Conservation (phyloP, 1,140 invertebrate genomes). For the Drosophila lowei region DNA sequence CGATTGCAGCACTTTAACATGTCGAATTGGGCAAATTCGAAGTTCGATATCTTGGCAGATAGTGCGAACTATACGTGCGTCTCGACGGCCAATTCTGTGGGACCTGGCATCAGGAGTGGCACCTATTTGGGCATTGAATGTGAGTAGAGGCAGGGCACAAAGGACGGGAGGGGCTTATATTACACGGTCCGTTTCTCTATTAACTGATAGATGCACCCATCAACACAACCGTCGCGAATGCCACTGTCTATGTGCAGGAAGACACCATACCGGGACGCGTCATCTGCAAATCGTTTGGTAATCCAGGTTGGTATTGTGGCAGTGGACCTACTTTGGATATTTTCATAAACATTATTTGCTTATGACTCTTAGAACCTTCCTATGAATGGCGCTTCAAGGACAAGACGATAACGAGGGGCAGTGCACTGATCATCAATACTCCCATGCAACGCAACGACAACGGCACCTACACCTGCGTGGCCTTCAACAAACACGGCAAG, state of each 20-base stretch:
- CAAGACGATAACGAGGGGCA: slow-evolving; percentile 66
- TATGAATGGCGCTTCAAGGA: slow-evolving; percentile 79
- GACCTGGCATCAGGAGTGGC: slow-evolving; percentile 89
- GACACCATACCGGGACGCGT: slow-evolving; percentile 90
- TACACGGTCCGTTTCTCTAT: background rate
- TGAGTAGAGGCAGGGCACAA: slow-evolving; percentile 84
- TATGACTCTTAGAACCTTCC: slow-evolving; percentile 72
- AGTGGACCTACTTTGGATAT: background rate
- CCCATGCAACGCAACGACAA: slow-evolving; percentile 68
- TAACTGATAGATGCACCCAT: slow-evolving; percentile 90
- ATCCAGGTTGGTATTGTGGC: slow-evolving; percentile 85
- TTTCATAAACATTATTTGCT: background rate
- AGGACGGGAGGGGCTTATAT: background rate
- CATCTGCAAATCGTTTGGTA: slow-evolving; percentile 89
- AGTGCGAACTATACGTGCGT: slow-evolving; percentile 93
- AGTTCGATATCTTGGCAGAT: slow-evolving; percentile 89
- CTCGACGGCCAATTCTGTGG: slow-evolving; percentile 89
- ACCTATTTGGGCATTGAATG: slow-evolving; percentile 94
- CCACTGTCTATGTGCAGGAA: slow-evolving; percentile 89
- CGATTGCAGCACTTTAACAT: slow-evolving; percentile 86
- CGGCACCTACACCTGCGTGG: slow-evolving; percentile 70
- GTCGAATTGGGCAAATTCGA: slow-evolving; percentile 90
- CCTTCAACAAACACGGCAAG: slow-evolving; percentile 74
- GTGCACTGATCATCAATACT: slow-evolving; percentile 73
- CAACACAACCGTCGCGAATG: slow-evolving; percentile 90